Evolutionary conservation across 2,797 vertebrate genomes (phyloP), one percentile per base, ranked within the genome.

Genomic region (Urocyon cinereoargenteus): DNA sequence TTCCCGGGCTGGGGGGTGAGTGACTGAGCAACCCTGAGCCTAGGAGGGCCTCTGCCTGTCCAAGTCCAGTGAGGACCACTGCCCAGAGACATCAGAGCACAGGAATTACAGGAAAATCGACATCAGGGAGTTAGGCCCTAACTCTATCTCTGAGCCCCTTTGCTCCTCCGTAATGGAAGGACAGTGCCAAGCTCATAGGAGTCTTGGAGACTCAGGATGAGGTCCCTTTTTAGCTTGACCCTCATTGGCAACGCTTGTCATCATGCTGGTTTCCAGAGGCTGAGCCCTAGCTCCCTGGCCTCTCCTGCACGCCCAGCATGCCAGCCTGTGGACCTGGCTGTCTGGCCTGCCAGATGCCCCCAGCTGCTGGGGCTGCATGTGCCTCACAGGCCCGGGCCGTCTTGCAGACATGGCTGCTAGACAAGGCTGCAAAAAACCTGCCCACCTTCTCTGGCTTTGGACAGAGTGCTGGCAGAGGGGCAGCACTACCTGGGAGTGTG

Each of bases 111-210:
- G 83, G n/a, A 75, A 64, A 34, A 31, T 68, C 49, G 51, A 31
- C 24, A 0, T 26, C 31, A 64, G 40, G 49, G 59, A 73, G 4
- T 45, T 28, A 84, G 36, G 72, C 45, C 24, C 57, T 40, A 85
- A n/a, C 11, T 36, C n/a, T 1, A 0, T 22, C 28, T 59, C 68
- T 19, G 66, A 77, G 73, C 34, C 51, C 22, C 4, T 4, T 61
- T 51, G 34, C 8, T 64, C 36, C 3, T 7, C 57, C 19, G 31
- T 13, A 5, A 62, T 2, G 26, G 31, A 40, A 59, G 4, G 26
- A 22, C 6, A 5, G 18, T 0, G 0, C 21, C 8, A 18, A 40
- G 87, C 24, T 85, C 45, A 13, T 0, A 24, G 81, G 16, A 6
- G 18, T 24, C 36, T 82, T 36, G 36, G 64, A 28, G 22, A 24